Evolutionary conservation across 1,140 invertebrate genomes (phyloP).

Genomic region (Drosophila arawakana): DNA sequence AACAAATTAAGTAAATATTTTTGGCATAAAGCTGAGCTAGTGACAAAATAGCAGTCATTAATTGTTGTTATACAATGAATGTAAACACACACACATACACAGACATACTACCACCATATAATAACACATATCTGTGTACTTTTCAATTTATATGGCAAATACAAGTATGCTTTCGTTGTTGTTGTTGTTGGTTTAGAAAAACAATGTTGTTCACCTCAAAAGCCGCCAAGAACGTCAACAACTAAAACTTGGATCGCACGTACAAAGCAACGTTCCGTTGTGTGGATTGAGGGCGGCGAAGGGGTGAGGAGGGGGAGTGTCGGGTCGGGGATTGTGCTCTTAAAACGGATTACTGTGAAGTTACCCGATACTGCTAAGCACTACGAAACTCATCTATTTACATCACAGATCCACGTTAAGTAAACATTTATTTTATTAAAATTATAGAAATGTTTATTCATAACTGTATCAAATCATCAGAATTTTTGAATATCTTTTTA

Average conservation of each 20-base stretch:
- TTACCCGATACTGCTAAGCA: no score
- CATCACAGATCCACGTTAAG: no score
- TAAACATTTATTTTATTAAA: no score
- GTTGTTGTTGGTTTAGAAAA: conserved; percentile 46
- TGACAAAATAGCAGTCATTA: conserved; percentile 78
- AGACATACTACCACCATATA: no score
- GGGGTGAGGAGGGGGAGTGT: neutral
- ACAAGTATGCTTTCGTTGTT: conserved; percentile 53
- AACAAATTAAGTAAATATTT: conserved; percentile 74
- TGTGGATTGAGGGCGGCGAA: neutral
- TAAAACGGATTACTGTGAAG: conserved; percentile 19
- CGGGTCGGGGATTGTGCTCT: neutral
- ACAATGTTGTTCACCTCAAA: conserved; percentile 82
- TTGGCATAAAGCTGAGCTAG: conserved; percentile 68
- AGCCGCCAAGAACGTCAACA: conserved; percentile 82
- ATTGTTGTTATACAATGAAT: conserved; percentile 66
- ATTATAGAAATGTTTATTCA: no score
- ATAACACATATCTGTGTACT: conserved; percentile 15
- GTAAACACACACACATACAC: neutral
- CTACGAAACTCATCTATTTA: no score
- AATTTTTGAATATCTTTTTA: no score
- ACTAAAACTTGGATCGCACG: conserved; percentile 60
- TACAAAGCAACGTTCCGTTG: conserved; percentile 21
- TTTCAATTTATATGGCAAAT: conserved; percentile 71
- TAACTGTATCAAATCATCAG: no score